phyloP scores from a whole-genome alignment of 1,140 invertebrate genomes.

The Drosophila guanche region DNA sequence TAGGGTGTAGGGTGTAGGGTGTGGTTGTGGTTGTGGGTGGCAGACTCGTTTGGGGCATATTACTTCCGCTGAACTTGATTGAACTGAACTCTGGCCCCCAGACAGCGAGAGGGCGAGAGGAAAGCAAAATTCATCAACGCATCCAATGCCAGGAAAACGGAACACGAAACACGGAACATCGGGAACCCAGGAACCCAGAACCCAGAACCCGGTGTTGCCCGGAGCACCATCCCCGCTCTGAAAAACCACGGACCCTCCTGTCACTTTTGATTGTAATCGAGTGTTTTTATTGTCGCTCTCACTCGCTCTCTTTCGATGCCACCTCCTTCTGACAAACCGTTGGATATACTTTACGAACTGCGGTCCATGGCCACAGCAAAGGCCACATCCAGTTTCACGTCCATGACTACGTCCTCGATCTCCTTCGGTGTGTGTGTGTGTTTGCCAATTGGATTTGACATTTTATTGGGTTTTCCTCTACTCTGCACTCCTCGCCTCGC shows the following conservation, averaged over 20 bases:
- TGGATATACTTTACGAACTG: constrained; percentile 75
- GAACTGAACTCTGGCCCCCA: constrained; percentile 43
- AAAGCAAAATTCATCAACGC: constrained; percentile 59
- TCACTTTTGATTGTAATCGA: constrained; percentile 81
- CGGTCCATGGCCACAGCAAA: constrained; percentile 36
- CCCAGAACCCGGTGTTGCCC: neutral
- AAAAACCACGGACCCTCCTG: constrained; percentile 47
- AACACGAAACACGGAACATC: neutral
- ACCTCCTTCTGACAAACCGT: constrained; percentile 64
- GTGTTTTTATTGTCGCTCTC: constrained; percentile 61
- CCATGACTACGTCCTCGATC: constrained; percentile 31
- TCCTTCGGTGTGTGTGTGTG: constrained; percentile 28
- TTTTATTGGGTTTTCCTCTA: constrained; percentile 77
- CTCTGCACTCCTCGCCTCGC: no score
- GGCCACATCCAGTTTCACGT: constrained; percentile 14
- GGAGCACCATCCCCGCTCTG: no score
- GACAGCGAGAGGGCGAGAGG: constrained; percentile 12
- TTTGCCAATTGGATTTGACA: constrained; percentile 82
- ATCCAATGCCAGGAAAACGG: constrained; percentile 21
- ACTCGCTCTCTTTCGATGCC: constrained; percentile 5
- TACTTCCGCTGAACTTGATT: constrained; percentile 68
- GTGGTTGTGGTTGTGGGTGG: no score
- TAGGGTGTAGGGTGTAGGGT: no score
- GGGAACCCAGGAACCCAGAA: neutral
- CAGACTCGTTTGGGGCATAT: constrained; percentile 62